These are phyloP conservation scores for Kryptolebias marmoratus DNA, from an alignment of 2,113 vertebrate genomes.

Conservation along the genomic window DNA sequence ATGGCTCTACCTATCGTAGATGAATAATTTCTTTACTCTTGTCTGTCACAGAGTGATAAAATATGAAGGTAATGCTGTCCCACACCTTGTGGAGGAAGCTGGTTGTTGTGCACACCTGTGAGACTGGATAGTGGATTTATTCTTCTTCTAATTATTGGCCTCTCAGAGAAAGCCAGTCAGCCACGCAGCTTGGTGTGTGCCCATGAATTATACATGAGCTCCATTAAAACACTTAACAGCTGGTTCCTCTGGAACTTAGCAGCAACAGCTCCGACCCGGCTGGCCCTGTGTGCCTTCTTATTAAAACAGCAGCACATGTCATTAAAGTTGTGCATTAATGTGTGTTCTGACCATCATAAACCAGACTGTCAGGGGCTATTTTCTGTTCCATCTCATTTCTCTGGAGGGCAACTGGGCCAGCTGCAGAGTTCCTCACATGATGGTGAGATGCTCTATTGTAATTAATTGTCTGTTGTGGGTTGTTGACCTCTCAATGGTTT, in stretches of 20 bases:
- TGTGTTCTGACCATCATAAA: conserved; percentile 61
- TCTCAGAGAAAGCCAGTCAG: conserved; percentile 42
- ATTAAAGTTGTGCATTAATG: conserved; percentile 57
- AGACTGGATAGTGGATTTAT: conserved; percentile 25
- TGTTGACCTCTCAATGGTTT: conserved; percentile 61
- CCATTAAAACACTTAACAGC: conserved; percentile 73
- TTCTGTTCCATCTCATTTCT: conserved; percentile 64
- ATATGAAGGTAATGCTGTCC: conserved; percentile 19
- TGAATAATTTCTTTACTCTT: conserved; percentile 37
- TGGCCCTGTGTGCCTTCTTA: conserved; percentile 47
- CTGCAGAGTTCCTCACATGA: conserved; percentile 56
- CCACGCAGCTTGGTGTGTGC: conserved; percentile 37
- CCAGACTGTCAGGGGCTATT: conserved; percentile 55
- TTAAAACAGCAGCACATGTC: conserved; percentile 64
- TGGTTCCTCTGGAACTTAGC: conserved; percentile 53
- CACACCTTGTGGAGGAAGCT: conserved; percentile 2
- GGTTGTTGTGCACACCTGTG: conserved; percentile 10
- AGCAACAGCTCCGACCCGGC: conserved; percentile 42
- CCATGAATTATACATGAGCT: conserved; percentile 70
- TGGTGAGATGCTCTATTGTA: conserved; percentile 56
- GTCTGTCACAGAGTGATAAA: conserved; percentile 34
- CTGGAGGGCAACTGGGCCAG: conserved; percentile 48
- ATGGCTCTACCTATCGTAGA: conserved; percentile 8
- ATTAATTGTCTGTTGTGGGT: conserved; percentile 67
- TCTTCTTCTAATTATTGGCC: conserved; percentile 53